Conservation (phyloP, 2,797 vertebrate genomes). For the Chrosomus eos region DNA sequence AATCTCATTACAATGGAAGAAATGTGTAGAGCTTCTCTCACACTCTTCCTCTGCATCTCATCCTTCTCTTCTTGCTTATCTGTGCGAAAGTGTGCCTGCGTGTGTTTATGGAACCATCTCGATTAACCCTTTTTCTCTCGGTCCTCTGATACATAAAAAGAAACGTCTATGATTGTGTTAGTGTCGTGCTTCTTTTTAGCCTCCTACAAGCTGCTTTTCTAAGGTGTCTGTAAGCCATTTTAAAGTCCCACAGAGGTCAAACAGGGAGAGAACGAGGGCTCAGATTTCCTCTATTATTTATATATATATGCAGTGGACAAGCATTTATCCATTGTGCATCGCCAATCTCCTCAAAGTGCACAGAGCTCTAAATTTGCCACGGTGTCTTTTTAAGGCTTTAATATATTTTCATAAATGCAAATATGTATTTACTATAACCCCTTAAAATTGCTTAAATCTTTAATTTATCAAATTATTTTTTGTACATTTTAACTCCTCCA, state of each 20-base stretch:
- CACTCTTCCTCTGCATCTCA: constrained; percentile 34
- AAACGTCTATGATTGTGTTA: constrained; percentile 56
- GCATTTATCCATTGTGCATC: constrained; percentile 39
- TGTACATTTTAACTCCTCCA: not conserved
- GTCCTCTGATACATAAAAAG: constrained; percentile 58
- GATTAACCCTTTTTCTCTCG: constrained; percentile 49
- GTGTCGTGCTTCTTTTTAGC: constrained; percentile 60
- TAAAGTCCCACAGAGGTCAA: constrained; percentile 50
- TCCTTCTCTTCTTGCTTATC: constrained; percentile 48
- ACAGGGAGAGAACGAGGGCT: constrained; percentile 42
- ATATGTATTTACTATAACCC: constrained; percentile 32
- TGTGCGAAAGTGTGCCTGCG: constrained; percentile 30
- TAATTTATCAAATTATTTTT: not conserved
- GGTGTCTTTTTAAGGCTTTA: constrained; percentile 57
- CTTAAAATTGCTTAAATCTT: not conserved
- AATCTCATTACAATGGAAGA: not conserved
- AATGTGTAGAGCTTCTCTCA: constrained; percentile 39
- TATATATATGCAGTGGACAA: constrained; percentile 43
- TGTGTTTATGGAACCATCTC: constrained; percentile 51
- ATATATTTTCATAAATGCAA: constrained; percentile 35
- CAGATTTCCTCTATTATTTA: constrained; percentile 9
- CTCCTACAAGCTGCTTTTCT: constrained; percentile 57
- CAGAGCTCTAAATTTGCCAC: constrained; percentile 50
- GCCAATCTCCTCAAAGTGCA: constrained; percentile 50
- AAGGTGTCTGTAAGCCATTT: constrained; percentile 61